phyloP scores from a whole-genome alignment of 2,888 invertebrate species.

The Ernsta delagoae region DNA sequence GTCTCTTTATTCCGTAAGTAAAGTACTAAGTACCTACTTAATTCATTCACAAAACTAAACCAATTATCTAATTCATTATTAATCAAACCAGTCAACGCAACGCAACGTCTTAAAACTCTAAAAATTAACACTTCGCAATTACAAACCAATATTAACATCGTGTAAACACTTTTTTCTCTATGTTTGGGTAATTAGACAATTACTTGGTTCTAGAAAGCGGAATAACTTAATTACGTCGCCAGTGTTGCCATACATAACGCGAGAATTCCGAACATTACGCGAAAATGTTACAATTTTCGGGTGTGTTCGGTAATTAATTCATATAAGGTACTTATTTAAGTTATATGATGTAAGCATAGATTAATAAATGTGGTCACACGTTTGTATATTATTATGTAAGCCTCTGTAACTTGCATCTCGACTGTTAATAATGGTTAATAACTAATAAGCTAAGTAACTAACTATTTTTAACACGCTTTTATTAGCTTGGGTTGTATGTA shows the following conservation, averaged over 20 bases:
- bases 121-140: neutral
- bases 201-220: conserved; percentile 32
- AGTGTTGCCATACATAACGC: conserved; percentile 18
- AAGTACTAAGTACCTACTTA: too few species aligned
- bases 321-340: neutral
- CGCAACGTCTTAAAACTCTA: neutral
- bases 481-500: too few species aligned
- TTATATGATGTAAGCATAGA: neutral
- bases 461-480: too few species aligned
- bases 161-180: conserved; percentile 14
- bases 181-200: conserved; percentile 33
- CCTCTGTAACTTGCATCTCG: too few species aligned
- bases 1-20: too few species aligned
- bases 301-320: neutral
- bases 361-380: too few species aligned
- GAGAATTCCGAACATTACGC: conserved; percentile 22
- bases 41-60: too few species aligned
- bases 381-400: too few species aligned
- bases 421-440: too few species aligned
- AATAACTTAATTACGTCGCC: conserved; percentile 26
- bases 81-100: neutral
- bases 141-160: neutral
- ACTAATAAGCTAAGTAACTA: too few species aligned
- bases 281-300: conserved; percentile 24
- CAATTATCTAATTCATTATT: neutral